These are phyloP conservation scores for Amazona finschi DNA, from an alignment of 2,797 vertebrate genomes.

Conservation along the genomic window DNA sequence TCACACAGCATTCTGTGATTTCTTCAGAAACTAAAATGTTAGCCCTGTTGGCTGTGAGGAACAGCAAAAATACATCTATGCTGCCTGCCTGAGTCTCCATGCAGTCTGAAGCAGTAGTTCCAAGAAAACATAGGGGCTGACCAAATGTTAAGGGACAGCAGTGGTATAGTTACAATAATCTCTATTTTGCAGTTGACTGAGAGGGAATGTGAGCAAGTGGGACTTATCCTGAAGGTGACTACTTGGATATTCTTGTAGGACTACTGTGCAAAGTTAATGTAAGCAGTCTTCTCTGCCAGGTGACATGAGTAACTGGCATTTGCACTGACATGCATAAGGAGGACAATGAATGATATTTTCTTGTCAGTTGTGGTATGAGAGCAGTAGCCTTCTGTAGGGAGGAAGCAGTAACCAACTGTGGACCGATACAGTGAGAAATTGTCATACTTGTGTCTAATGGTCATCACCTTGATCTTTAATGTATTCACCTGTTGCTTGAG, in stretches of 20 bases:
- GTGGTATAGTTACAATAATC: not conserved
- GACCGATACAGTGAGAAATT: not conserved
- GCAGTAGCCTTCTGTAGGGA: not conserved
- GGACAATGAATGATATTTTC: not conserved
- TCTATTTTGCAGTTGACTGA: not conserved
- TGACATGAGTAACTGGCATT: not conserved
- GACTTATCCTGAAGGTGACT: not conserved
- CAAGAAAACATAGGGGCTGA: not conserved
- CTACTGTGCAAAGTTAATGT: not conserved
- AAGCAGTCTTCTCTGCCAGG: not conserved
- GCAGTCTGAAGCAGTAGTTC: not conserved
- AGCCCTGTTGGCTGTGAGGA: not conserved
- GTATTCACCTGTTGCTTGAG: not conserved
- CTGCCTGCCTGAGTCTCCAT: not conserved
- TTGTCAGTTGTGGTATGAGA: not conserved
- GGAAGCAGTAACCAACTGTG: accelerated
- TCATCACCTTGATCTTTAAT: not conserved
- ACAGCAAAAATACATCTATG: not conserved
- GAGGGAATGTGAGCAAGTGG: not conserved
- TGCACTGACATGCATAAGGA: not conserved
- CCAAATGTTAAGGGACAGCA: not conserved
- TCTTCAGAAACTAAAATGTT: not conserved
- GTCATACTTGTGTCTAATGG: not conserved
- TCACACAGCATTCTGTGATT: not conserved
- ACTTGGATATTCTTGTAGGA: not conserved